Evolutionary conservation across 2,797 vertebrate species (phyloP).

Genomic region (Vireo griseus): DNA sequence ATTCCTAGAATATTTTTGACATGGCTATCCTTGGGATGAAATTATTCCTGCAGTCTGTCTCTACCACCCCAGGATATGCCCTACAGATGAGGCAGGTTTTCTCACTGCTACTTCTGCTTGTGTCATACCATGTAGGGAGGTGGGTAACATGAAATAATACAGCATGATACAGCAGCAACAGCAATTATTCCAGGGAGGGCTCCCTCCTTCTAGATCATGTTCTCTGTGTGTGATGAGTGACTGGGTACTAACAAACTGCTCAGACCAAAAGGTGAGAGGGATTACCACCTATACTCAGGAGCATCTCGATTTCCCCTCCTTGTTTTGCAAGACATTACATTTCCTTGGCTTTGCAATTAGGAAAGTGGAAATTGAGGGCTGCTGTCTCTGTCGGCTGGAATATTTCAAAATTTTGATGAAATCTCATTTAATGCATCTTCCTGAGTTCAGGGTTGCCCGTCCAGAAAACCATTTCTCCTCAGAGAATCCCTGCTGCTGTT

Average conservation of each 20-base stretch:
- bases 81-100: neutral
- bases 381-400: neutral
- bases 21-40: neutral
- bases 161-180: neutral
- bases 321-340: neutral
- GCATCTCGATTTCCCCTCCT: accelerated
- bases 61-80: neutral
- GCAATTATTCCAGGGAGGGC: neutral
- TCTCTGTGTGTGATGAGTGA: neutral
- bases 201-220: neutral
- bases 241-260: neutral
- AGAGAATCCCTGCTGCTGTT: neutral
- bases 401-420: neutral
- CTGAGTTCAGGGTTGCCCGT: neutral
- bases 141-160: neutral
- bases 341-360: neutral
- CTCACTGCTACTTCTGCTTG: neutral
- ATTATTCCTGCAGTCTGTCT: neutral
- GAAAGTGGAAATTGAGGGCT: neutral
- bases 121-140: neutral
- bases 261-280: neutral
- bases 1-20: neutral
- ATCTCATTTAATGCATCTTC: neutral
- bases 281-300: neutral
- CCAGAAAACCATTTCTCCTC: neutral